Evolutionary conservation across 2,888 invertebrate genomes (phyloP).

Genomic region (Caradrina clavipalpis): DNA sequence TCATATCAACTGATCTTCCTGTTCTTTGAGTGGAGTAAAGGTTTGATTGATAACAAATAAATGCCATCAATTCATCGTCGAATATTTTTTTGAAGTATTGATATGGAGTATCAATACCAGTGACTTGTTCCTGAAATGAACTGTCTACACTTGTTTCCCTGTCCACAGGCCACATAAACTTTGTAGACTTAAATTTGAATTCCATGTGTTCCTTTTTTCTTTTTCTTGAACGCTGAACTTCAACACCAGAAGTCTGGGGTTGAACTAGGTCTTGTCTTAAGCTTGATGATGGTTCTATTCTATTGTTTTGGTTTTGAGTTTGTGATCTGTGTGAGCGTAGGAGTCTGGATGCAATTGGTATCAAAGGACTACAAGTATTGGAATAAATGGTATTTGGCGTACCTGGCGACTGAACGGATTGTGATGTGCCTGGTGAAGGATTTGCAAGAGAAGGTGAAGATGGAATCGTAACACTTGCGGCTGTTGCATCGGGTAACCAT

Average conservation of each 20-base stretch:
- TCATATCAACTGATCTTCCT: constrained; percentile 9
- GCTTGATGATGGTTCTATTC: constrained; percentile 3
- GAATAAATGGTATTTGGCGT: constrained; percentile 19
- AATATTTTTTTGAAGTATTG: constrained; percentile 13
- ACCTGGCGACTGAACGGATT: constrained; percentile 2
- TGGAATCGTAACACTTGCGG: constrained; percentile 1
- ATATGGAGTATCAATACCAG: constrained; percentile 19
- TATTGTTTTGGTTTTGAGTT: constrained; percentile 11
- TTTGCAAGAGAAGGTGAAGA: constrained; percentile 5
- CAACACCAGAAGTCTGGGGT: too few species aligned
- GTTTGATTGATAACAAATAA: constrained; percentile 14
- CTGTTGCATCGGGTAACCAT: constrained; percentile 5
- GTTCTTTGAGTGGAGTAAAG: constrained; percentile 14
- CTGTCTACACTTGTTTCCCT: constrained; percentile 12
- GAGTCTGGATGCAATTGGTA: constrained; percentile 10
- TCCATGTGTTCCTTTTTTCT: too few species aligned
- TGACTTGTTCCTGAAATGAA: constrained; percentile 21
- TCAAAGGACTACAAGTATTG: constrained; percentile 11
- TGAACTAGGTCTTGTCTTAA: background rate
- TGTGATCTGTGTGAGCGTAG: constrained; percentile 5
- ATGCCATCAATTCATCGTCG: too few species aligned
- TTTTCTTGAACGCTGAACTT: too few species aligned
- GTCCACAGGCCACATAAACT: background rate
- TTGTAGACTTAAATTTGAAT: too few species aligned
- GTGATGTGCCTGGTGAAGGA: background rate